Base-by-base conservation (phyloP, 2,888 invertebrate species). In the Tanaodytes sp. region DNA sequence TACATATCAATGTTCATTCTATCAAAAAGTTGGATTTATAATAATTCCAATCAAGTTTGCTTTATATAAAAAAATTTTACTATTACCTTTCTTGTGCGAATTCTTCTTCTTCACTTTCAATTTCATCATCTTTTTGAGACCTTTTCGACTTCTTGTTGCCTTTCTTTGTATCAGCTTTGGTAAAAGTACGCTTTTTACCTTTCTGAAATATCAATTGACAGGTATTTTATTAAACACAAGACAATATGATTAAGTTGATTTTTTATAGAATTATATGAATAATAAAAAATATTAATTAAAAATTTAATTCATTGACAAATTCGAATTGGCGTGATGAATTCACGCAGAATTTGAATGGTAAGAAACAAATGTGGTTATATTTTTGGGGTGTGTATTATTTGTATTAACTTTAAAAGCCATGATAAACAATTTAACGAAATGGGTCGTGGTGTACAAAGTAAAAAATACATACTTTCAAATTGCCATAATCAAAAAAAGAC, bases 71-170 rank as follows among this genome's bases (percentile, higher is more conserved):
- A n/a, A n/a, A n/a, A n/a, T n/a, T n/a, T n/a, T n/a, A n/a, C n/a
- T n/a, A n/a, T 49, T 72, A 81, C 78, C 75, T 75, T 20, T 80
- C 71, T 52, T 84, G 82, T 9, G 80, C 82, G 43, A 82, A 73
- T 74, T 84, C 84, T 75, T 84, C 84, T 65, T 84, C 84, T 18
- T 80, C 79, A 58, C 84, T 84, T 1, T 78, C 80, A 48, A 84
- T 84, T 69, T 83, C 83, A 54, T 84, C 84, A 39, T 74, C 54
- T 1, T 64, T 20, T 36, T 48, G 14, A 20, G 43, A 52, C 30
- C 77, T 78, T 40, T 77, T 78, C 0, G 18, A 6, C 18, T 30
- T 67, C 27, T 55, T 63, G 40, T 16, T 11, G 11, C 48, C 40
- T 23, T 63, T 63, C 27, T 57, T 76, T 76, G n/a, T 70, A 75